Percentiles rank a stretch among this genome's conserved stretches.
These are phyloP conservation scores for Megaustenia siamemsis DNA, from an alignment of 2,888 invertebrate species.

Conservation along the genomic window DNA sequence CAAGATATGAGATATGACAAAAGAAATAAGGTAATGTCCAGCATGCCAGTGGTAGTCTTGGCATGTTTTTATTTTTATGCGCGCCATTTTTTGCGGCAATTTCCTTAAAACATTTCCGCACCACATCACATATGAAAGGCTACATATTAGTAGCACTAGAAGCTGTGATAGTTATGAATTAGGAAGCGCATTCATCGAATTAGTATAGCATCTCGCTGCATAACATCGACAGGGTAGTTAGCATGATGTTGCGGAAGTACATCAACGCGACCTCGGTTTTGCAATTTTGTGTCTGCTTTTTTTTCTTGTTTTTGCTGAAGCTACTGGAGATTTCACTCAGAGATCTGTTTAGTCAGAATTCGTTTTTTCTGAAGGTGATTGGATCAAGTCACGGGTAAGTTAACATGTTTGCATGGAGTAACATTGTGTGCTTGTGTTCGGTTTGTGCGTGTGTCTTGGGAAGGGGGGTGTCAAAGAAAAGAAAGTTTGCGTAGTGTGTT, in stretches of 20 bases:
- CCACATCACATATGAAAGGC: neutral
- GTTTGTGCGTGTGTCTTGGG: too few relatives aligned
- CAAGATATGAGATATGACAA: too few relatives aligned
- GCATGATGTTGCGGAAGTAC: neutral
- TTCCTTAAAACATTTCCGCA: neutral
- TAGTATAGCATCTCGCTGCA: neutral
- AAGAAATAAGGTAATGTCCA: too few relatives aligned
- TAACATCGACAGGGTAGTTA: neutral
- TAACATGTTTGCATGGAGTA: neutral
- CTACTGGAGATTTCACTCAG: neutral
- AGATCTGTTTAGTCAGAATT: neutral
- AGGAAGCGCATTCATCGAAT: neutral
- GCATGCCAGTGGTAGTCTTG: too few relatives aligned
- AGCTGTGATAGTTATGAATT: too few relatives aligned
- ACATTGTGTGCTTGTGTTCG: neutral
- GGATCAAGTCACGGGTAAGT: conserved; percentile 5
- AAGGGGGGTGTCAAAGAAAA: too few relatives aligned
- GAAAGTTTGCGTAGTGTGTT: too few relatives aligned
- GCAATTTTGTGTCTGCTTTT: neutral
- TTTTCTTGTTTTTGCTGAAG: conserved; percentile 20
- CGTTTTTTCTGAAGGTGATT: neutral
- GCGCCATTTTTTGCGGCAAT: neutral
- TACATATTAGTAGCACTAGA: too few relatives aligned
- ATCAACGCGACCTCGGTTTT: neutral
- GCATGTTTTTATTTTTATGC: neutral